Base-by-base conservation (phyloP, 2,888 invertebrate genomes). In the Cheilosia vulpina region DNA sequence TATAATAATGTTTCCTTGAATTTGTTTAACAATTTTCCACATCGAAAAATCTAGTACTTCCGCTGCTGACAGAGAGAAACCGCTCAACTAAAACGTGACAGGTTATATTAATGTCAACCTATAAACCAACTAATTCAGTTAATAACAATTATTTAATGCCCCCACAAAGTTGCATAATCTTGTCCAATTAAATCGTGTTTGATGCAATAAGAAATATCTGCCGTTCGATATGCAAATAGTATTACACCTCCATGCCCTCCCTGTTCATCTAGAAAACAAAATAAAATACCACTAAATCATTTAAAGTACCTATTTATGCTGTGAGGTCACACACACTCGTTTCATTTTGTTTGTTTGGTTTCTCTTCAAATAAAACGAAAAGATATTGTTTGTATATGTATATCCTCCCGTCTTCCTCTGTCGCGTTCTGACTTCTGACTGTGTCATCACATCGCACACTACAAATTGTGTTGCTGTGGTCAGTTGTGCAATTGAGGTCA, bases 401-500 rank as follows among this genome's bases (percentile, higher is more conserved):
- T 15, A 15, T 45, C 7, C 45, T 7, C 17, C 45, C 38, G 13
- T 38, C 38, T 38, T 38, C 13, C 13, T 13, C 38, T 13, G 38
- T 38, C 38, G 38, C 2, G 45, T 45, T 41, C 60, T 19, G 19
- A 27, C 27, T 27, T 27, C 27, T 27, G 31, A 9, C 17, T 7
- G 55, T 68, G 68, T 68, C 55, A 68, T 68, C 68, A 43, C 4
- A 13, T 38, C 38, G 38, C 38, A 9, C 31, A 31, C 31, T 31
- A 31, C 31, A 31, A 31, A 31, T 24, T 19, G 11, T 17, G 27
- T 52, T 19, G 55, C 43, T 69, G 45, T 60, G 58, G 58, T 71
- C 71, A 71, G 58, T 71, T 41, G 47, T 58, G 71, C 71, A 71
- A 71, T 71, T 71, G 71, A 34, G 58, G 71, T 71, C 71, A 71